Percentiles rank a stretch among this genome's conserved stretches.
Conservation (phyloP, 35 echinoderm and acorn worm species). For the Apostichopus japonicus region DNA sequence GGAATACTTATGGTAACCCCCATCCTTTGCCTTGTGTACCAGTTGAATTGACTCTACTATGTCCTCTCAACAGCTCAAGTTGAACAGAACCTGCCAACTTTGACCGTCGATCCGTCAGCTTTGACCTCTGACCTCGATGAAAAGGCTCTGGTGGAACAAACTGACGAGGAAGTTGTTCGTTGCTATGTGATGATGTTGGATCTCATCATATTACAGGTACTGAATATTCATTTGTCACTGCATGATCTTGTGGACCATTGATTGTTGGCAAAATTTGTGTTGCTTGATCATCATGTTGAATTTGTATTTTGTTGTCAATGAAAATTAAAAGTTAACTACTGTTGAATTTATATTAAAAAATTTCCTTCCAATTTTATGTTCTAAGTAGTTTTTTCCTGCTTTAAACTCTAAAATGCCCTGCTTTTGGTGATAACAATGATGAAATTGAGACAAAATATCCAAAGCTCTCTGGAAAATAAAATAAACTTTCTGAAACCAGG, state of each 20-base stretch:
- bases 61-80: constrained; percentile 26
- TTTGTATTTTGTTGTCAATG: not conserved
- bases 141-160: constrained; percentile 72
- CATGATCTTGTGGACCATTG: constrained; percentile 7
- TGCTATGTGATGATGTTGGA: constrained; percentile 94
- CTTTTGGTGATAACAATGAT: too few relatives aligned
- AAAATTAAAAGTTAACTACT: too few relatives aligned
- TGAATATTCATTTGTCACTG: not conserved
- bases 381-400: too few relatives aligned
- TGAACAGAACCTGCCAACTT: constrained; percentile 63
- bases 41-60: too few relatives aligned
- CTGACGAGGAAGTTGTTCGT: constrained; percentile 78
- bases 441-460: too few relatives aligned
- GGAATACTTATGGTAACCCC: too few relatives aligned
- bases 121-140: constrained; percentile 79
- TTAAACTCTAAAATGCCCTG: too few relatives aligned
- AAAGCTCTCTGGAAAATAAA: too few relatives aligned
- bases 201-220: constrained; percentile 83
- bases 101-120: constrained; percentile 82
- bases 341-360: too few relatives aligned
- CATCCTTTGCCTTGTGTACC: too few relatives aligned
- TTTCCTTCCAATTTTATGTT: too few relatives aligned
- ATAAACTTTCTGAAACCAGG: too few relatives aligned
- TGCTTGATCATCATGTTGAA: not conserved
- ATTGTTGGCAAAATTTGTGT: not conserved